A percentile compares a stretch with the other conserved stretches of the same genome.
phyloP scores from a whole-genome alignment of 1,140 invertebrate species.

The Phthorimaea operculella region DNA sequence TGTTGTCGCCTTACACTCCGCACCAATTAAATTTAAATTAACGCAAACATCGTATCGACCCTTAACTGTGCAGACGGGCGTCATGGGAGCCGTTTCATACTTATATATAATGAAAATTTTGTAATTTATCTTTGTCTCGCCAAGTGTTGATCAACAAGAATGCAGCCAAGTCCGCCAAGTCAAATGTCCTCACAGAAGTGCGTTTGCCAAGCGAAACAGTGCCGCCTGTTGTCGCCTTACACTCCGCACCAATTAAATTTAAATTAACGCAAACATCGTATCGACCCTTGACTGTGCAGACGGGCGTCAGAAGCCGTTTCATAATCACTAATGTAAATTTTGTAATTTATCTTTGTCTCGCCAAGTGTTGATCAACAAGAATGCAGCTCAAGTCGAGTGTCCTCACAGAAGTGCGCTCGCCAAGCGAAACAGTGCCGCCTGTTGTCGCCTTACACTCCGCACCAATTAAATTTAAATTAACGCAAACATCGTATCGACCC shows the following conservation, averaged over 20 bases:
- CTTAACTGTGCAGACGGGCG: not conserved
- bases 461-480: slow-evolving; percentile 6
- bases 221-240: not conserved
- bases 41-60: not conserved
- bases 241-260: slow-evolving; percentile 3
- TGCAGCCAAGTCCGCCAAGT: not conserved
- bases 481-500: not conserved
- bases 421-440: not conserved
- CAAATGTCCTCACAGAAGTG: not conserved
- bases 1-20: not conserved
- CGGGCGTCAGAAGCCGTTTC: not conserved
- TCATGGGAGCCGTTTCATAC: not conserved
- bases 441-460: not conserved
- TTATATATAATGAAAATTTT: too few species aligned
- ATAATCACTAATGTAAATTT: too few species aligned
- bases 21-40: slow-evolving; percentile 6
- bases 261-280: slow-evolving; percentile 1
- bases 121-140: not conserved
- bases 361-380: not conserved
- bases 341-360: not conserved
- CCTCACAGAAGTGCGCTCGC: not conserved
- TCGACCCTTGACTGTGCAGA: not conserved
- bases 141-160: not conserved
- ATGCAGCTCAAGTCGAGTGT: slow-evolving; percentile 1
- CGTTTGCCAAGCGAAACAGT: not conserved